phyloP scores from a whole-genome alignment of 2,888 invertebrate genomes.

The Eudasyphora cyanicolor region DNA sequence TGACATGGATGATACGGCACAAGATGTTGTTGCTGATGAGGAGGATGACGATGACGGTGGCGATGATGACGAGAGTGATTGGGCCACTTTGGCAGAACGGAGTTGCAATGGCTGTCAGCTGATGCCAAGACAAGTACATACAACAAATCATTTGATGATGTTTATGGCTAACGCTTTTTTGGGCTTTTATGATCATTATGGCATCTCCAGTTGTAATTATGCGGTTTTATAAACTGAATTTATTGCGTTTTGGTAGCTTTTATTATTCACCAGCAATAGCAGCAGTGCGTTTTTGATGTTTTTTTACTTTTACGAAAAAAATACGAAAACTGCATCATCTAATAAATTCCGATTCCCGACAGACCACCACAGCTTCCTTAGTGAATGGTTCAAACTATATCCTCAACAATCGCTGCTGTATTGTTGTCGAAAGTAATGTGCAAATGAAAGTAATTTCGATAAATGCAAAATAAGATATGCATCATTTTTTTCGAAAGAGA shows the following conservation, averaged over 20 bases:
- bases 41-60: not conserved
- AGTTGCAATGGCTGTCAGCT: not conserved
- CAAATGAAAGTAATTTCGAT: constrained; percentile 50
- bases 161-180: too few species aligned
- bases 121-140: not conserved
- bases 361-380: constrained; percentile 47
- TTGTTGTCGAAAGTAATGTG: constrained; percentile 16
- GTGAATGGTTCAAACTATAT: constrained; percentile 17
- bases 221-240: constrained; percentile 49
- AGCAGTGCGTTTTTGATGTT: not conserved
- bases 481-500: too few species aligned
- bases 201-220: constrained; percentile 49
- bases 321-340: too few species aligned
- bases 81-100: not conserved
- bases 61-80: not conserved
- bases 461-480: constrained; percentile 15
- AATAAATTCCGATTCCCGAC: constrained; percentile 35
- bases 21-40: not conserved
- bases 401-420: constrained; percentile 8
- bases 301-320: constrained; percentile 13
- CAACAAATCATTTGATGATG: not conserved
- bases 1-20: not conserved
- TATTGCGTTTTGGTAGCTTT: constrained; percentile 40
- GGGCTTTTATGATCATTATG: constrained; percentile 6
- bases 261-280: not conserved